Conservation (phyloP, 2,113 vertebrate genomes). For the Notechis scutatus region DNA sequence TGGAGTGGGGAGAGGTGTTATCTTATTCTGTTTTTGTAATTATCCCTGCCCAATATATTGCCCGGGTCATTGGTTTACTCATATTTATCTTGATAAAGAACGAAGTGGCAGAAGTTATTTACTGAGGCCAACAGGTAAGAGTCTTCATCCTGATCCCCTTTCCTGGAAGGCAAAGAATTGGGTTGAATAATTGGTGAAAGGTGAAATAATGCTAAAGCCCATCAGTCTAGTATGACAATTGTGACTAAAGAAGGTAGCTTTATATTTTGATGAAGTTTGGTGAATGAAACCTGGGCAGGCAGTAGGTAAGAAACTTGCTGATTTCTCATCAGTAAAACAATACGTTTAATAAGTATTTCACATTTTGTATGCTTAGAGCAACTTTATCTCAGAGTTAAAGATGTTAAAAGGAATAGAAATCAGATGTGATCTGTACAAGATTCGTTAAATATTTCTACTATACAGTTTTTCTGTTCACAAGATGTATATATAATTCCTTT, state of each 20-base stretch:
- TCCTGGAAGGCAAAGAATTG: neutral
- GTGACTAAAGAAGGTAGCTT: neutral
- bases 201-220: neutral
- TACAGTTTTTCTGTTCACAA: neutral
- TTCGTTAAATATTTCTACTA: neutral
- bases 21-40: neutral
- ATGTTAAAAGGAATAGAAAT: neutral
- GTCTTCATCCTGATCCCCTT: neutral
- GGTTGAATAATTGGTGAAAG: neutral
- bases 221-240: neutral
- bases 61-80: neutral
- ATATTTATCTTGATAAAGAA: neutral
- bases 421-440: neutral
- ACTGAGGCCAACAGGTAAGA: conserved; percentile 41
- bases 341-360: neutral
- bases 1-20: neutral
- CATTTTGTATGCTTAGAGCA: neutral
- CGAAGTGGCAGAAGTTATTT: conserved; percentile 15
- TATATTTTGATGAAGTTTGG: neutral
- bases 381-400: neutral
- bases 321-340: neutral
- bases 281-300: neutral
- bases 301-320: neutral
- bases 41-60: conserved; percentile 8
- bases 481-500: neutral